phyloP scores from a whole-genome alignment of 2,888 invertebrate species.

The Oligia latruncula region DNA sequence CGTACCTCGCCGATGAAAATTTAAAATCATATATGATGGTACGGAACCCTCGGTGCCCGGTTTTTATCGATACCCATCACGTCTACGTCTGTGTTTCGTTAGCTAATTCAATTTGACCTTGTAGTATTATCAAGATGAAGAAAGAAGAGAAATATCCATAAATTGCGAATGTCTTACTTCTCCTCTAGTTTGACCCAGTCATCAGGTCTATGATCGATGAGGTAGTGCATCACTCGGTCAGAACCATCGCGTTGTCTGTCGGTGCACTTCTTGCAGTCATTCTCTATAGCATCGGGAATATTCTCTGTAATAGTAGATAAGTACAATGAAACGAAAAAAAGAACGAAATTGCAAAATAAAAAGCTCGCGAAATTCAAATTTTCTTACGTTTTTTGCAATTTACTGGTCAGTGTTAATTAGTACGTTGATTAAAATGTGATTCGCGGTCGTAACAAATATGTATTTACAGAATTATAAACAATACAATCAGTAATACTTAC shows the following conservation, averaged over 20 bases:
- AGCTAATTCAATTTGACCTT: not conserved
- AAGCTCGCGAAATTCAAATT: too few relatives aligned
- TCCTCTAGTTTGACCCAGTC: constrained; percentile 90
- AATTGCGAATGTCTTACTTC: constrained; percentile 80
- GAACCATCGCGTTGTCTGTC: constrained; percentile 91
- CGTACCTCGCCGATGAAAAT: too few relatives aligned
- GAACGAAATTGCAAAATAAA: not conserved
- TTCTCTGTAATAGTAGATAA: constrained; percentile 82
- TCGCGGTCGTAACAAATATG: too few relatives aligned
- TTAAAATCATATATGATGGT: too few relatives aligned
- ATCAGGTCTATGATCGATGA: constrained; percentile 90
- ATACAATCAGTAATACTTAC: too few relatives aligned
- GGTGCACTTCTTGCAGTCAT: constrained; percentile 92
- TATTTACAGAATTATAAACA: too few relatives aligned
- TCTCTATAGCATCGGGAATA: constrained; percentile 92
- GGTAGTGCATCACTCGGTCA: constrained; percentile 91
- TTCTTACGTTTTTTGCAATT: too few relatives aligned
- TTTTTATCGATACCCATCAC: too few relatives aligned
- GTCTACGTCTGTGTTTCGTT: not conserved
- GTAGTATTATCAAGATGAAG: not conserved
- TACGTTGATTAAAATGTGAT: too few relatives aligned
- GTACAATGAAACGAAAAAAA: not conserved
- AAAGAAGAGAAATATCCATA: too few relatives aligned
- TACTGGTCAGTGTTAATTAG: too few relatives aligned
- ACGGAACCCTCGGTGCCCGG: too few relatives aligned